Evolutionary conservation across 2,113 vertebrate genomes (phyloP), one percentile per base, ranked within the genome.

Genomic region (Onychostruthus taczanowskii): DNA sequence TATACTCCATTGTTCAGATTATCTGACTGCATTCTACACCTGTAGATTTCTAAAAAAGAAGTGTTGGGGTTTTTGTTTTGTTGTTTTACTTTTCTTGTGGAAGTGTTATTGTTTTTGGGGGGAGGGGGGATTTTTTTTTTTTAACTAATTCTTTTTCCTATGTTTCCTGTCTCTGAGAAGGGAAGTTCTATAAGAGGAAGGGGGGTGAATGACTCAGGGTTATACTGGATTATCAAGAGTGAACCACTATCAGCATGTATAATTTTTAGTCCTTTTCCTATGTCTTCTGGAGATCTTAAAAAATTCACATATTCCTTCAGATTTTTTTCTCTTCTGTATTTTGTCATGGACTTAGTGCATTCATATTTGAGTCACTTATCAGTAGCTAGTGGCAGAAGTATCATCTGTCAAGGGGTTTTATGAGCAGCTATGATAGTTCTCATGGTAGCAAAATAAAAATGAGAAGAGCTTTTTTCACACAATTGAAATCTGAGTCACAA

Each of bases 11-110:
- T 91, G 66, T 90, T 93, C 33, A 49, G 33, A 16, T n/a, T n/a
- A 7, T 68, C 41, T 67, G 39, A 23, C 35, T 85, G 49, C 30
- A 14, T 74, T 93, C 37, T 76, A 26, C 24, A 63, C 30, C 67
- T 94, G 74, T 41, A 55, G 10, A 30, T 66, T 76, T 70, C 74
- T 85, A 21, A 68, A 92, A 26, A 47, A 64, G 21, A n/a, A 46
- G 8, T 1, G 1, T 7, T 89, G 10, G 17, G 6, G 4, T 5
- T 43, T n/a, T 28, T 50, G 10, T 12, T 16, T 22, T 58, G 5
- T 23, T 9, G n/a, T 4, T 27, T 6, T 23, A 8, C 31, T 19
- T 8, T 27, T 22, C 11, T 19, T 10, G 13, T 21, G 35, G 7
- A 35, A 37, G 6, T 56, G 24, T 44, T 52, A 70, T 7, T 73